A percentile compares a stretch with the other conserved stretches of the same genome.
phyloP scores from a whole-genome alignment of 2,888 invertebrate genomes.

The Pristionchus mayeri region DNA sequence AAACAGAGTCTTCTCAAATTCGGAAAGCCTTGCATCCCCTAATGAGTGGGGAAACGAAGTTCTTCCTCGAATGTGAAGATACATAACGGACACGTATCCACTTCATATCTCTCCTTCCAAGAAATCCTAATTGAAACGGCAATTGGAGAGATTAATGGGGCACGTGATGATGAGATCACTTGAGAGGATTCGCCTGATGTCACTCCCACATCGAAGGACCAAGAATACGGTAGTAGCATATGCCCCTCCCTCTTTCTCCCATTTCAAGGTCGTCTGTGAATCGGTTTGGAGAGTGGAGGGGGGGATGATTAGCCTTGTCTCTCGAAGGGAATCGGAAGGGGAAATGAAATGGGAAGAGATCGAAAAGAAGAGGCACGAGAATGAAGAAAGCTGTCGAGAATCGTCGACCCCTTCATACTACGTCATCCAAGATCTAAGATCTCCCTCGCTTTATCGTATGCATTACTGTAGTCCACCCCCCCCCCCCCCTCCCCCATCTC shows the following conservation, averaged over 20 bases:
- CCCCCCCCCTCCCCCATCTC: too few relatives aligned
- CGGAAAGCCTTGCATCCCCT: slow-evolving; percentile 37
- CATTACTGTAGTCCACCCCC: neutral
- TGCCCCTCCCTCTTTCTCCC: neutral
- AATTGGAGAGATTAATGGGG: neutral
- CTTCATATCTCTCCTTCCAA: neutral
- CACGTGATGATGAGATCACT: neutral
- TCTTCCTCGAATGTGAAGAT: neutral
- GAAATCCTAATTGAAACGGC: neutral
- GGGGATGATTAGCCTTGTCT: slow-evolving; percentile 39
- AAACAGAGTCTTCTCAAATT: slow-evolving; percentile 34
- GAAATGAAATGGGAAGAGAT: slow-evolving; percentile 38
- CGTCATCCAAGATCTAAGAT: neutral
- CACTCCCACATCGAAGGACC: neutral
- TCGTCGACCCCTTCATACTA: neutral
- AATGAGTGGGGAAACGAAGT: neutral
- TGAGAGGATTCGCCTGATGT: neutral
- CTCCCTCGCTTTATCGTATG: neutral
- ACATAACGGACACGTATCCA: neutral
- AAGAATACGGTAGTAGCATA: too few relatives aligned
- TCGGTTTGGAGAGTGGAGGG: neutral
- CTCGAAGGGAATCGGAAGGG: slow-evolving; percentile 16
- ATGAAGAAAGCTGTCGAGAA: neutral
- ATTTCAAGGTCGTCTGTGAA: neutral
- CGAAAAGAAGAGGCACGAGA: slow-evolving; percentile 6